Evolutionary conservation across 2,888 invertebrate species (phyloP).

Genomic region (Microdon myrmicae): DNA sequence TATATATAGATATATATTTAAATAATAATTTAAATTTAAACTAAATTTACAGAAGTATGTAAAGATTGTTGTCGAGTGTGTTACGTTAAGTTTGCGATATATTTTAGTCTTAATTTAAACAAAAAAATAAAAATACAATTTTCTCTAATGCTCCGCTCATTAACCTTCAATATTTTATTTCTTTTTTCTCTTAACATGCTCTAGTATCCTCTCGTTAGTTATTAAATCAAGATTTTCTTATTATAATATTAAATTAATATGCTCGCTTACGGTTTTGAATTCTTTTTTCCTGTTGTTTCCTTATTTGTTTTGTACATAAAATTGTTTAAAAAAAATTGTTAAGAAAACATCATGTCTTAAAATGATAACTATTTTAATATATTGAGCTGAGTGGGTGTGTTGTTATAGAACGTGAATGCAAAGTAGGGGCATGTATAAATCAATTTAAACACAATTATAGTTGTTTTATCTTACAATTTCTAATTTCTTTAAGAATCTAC

Average conservation of each 20-base stretch:
- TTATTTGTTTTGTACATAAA: conserved; percentile 38
- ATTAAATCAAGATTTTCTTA: conserved; percentile 16
- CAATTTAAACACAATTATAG: no score
- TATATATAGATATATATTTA: conserved; percentile 34
- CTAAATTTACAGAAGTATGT: conserved; percentile 43
- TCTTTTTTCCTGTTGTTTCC: conserved; percentile 16
- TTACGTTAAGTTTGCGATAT: conserved; percentile 23
- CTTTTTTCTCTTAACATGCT: conserved; percentile 6
- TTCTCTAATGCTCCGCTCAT: conserved; percentile 42
- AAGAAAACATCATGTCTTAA: conserved; percentile 9
- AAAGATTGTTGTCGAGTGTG: conserved; percentile 16
- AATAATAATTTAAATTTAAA: conserved; percentile 51
- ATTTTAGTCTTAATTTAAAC: conserved; percentile 25
- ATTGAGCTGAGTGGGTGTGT: conserved; percentile 11
- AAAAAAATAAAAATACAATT: conserved; percentile 47
- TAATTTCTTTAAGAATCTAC: no score
- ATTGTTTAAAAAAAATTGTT: conserved; percentile 15
- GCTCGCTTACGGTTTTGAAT: no score
- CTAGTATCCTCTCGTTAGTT: conserved; percentile 17
- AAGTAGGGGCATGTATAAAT: no score
- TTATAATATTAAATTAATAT: conserved; percentile 19
- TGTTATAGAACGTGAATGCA: no score
- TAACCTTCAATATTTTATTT: conserved; percentile 8
- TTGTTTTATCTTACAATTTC: no score
- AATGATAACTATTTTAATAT: conserved; percentile 11